Evolutionary conservation across 2,888 invertebrate genomes (phyloP).

Genomic region (Beris chalybata): DNA sequence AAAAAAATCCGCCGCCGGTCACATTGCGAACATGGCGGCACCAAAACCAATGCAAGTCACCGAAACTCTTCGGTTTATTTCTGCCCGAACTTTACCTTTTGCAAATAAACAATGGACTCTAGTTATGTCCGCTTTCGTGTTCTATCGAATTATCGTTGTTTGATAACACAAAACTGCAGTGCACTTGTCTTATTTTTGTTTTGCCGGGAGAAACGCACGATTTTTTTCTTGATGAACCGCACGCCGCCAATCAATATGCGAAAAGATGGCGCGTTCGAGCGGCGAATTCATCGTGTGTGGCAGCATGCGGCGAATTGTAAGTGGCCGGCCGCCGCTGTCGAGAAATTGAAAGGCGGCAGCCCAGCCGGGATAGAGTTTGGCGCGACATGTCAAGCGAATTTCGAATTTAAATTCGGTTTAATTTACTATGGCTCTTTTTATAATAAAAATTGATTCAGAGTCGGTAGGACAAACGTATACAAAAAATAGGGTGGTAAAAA

Average conservation of each 20-base stretch:
- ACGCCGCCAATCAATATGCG: constrained; percentile 26
- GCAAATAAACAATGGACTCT: neutral
- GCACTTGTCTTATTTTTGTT: constrained; percentile 8
- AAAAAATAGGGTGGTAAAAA: too few relatives aligned
- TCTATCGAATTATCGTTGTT: neutral
- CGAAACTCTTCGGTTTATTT: neutral
- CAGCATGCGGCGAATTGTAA: too few relatives aligned
- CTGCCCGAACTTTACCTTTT: constrained; percentile 7
- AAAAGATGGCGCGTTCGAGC: constrained; percentile 20
- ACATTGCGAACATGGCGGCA: constrained; percentile 18
- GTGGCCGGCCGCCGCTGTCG: too few relatives aligned
- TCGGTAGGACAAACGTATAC: too few relatives aligned
- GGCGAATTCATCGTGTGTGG: too few relatives aligned
- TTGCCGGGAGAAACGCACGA: constrained; percentile 10
- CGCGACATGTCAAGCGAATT: too few relatives aligned
- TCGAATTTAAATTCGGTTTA: too few relatives aligned
- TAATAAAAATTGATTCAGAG: too few relatives aligned
- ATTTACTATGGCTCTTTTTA: too few relatives aligned
- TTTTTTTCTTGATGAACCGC: neutral
- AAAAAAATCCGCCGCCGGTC: constrained; percentile 11
- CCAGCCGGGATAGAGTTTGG: too few relatives aligned
- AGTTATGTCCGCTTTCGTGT: neutral
- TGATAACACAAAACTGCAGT: neutral
- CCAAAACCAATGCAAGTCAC: too few relatives aligned
- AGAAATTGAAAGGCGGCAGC: too few relatives aligned